Percentiles rank a stretch among this genome's conserved stretches.
Evolutionary conservation across 2,797 vertebrate species (phyloP).

Genomic region (Euphonia xanthogaster): DNA sequence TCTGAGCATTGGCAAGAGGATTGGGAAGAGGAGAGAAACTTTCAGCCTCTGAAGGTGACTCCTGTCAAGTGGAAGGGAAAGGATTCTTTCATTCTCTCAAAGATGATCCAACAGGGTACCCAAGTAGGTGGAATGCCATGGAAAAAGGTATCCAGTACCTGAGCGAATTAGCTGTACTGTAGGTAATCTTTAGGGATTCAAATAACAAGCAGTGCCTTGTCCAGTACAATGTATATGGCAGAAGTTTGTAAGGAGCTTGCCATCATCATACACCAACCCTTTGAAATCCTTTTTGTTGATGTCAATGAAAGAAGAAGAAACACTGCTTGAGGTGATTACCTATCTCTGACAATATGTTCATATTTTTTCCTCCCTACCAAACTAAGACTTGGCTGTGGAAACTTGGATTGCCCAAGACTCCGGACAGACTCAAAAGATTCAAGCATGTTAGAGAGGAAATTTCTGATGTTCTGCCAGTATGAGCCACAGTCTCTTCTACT

Average conservation of each 20-base stretch:
- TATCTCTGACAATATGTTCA: accelerated
- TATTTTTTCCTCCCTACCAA: not conserved
- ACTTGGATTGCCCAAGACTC: not conserved
- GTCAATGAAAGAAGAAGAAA: not conserved
- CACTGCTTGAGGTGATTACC: not conserved
- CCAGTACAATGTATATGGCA: not conserved
- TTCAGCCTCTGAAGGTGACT: not conserved
- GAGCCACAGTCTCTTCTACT: not conserved
- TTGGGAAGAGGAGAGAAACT: not conserved
- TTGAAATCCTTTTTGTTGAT: not conserved
- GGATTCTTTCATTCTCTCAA: not conserved
- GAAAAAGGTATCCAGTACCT: not conserved
- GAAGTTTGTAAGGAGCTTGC: not conserved
- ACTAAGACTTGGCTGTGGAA: not conserved
- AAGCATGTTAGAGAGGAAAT: not conserved
- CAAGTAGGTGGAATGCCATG: not conserved
- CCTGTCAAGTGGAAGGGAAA: not conserved
- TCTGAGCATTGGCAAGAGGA: not conserved
- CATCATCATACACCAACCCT: not conserved
- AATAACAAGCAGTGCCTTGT: not conserved
- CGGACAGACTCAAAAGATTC: not conserved
- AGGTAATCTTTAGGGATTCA: not conserved
- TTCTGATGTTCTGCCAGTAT: not conserved
- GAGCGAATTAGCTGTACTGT: not conserved
- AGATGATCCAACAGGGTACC: not conserved